Conservation (phyloP, 30 jellyfish, hydroid and myxozoan species). For the Calvadosia cruxmelitensis region DNA sequence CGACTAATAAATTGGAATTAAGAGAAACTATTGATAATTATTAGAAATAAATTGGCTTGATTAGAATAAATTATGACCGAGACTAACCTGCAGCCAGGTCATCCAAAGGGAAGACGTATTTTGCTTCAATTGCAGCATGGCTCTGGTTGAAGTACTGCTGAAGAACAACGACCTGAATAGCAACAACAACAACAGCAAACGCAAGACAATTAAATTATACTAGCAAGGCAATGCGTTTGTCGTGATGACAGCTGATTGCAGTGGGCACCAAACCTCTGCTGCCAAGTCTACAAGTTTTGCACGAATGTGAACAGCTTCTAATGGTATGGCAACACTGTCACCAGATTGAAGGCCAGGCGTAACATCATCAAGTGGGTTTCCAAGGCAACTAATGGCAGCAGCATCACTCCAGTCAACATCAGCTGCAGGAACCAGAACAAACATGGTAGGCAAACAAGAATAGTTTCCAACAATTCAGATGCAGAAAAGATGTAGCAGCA, state of each 20-base stretch:
- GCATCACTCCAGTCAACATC: constrained; percentile 3
- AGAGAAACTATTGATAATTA: too few species aligned
- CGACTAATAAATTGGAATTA: too few species aligned
- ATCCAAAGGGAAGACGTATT: constrained; percentile 69
- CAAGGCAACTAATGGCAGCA: not conserved
- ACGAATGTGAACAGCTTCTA: constrained; percentile 59
- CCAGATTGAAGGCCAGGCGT: constrained; percentile 58
- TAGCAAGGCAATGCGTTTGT: not conserved
- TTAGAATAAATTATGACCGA: not conserved
- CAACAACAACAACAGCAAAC: too few species aligned
- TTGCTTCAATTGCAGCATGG: constrained; percentile 66
- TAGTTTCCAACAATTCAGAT: too few species aligned
- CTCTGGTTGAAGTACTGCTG: constrained; percentile 71
- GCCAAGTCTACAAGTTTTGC: constrained; percentile 71
- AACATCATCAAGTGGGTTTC: constrained; percentile 57
- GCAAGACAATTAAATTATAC: not conserved
- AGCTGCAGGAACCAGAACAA: not conserved
- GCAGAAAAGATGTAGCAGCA: too few species aligned
- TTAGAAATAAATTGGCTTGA: not conserved
- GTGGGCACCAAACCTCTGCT: constrained; percentile 61
- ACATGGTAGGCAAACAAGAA: too few species aligned
- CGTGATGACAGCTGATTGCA: not conserved
- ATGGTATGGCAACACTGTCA: constrained; percentile 35
- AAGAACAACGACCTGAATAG: constrained; percentile 59
- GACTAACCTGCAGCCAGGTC: constrained; percentile 50